phyloP scores from a whole-genome alignment of 2,888 invertebrate genomes.

The Pterobdella sp. region DNA sequence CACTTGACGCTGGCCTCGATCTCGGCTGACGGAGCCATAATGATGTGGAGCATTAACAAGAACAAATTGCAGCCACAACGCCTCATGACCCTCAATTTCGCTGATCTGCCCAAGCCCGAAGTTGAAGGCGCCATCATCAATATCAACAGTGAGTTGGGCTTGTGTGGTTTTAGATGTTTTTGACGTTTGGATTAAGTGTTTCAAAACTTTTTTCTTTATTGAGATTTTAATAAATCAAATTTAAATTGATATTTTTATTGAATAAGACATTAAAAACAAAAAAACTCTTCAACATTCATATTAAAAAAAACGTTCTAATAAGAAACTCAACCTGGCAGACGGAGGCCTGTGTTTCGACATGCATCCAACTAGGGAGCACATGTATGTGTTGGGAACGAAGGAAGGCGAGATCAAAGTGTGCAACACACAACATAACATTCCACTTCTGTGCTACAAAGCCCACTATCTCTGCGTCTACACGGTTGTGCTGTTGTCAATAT shows the following conservation, averaged over 20 bases:
- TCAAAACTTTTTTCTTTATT: background rate
- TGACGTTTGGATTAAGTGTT: background rate
- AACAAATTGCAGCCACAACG: constrained; percentile 22
- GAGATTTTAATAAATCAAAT: no score
- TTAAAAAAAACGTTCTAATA: no score
- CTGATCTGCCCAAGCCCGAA: constrained; percentile 10
- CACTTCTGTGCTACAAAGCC: constrained; percentile 58
- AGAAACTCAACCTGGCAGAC: background rate
- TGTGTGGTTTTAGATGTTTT: background rate
- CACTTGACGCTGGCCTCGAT: constrained; percentile 86
- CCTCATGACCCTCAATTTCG: constrained; percentile 16
- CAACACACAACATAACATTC: constrained; percentile 57
- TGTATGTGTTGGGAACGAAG: constrained; percentile 85
- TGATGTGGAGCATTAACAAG: constrained; percentile 58
- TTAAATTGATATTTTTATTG: no score
- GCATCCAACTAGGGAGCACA: constrained; percentile 69
- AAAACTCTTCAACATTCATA: background rate
- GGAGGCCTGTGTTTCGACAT: constrained; percentile 78
- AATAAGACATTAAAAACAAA: no score
- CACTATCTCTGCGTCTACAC: constrained; percentile 85
- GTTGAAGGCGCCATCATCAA: constrained; percentile 23
- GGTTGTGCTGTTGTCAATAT: no score
- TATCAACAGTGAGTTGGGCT: constrained; percentile 18
- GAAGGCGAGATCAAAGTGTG: constrained; percentile 86
- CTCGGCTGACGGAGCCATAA: constrained; percentile 79